Conservation (phyloP, 2,888 invertebrate genomes). For the Drosophila longiperda region DNA sequence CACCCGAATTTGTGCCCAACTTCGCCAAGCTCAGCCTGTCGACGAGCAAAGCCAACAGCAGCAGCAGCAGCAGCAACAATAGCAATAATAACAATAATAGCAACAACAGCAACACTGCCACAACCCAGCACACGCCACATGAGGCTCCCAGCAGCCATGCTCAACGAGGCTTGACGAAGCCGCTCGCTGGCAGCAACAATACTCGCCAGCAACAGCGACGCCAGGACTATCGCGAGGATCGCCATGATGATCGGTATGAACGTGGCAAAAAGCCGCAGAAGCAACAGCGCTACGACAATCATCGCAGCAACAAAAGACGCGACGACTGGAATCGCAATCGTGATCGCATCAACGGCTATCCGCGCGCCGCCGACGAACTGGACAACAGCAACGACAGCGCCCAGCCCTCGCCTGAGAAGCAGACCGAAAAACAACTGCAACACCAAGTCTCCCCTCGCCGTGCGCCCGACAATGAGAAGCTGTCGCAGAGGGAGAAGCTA, state of each 20-base stretch:
- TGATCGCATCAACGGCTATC: constrained; percentile 81
- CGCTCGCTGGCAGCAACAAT: neutral
- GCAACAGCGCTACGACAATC: constrained; percentile 83
- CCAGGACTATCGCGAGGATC: constrained; percentile 53
- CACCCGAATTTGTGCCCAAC: constrained; percentile 84
- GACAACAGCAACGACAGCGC: constrained; percentile 83
- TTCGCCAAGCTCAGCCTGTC: constrained; percentile 75
- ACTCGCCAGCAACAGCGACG: constrained; percentile 53
- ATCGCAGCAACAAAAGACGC: constrained; percentile 82
- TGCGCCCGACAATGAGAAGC: constrained; percentile 81
- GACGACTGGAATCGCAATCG: constrained; percentile 84
- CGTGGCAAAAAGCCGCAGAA: constrained; percentile 76
- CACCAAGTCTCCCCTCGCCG: constrained; percentile 59
- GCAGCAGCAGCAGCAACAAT: constrained; percentile 11
- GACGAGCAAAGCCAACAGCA: constrained; percentile 2
- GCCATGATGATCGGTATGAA: constrained; percentile 65
- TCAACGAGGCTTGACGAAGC: constrained; percentile 28
- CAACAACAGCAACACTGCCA: constrained; percentile 70
- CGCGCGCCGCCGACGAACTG: constrained; percentile 75
- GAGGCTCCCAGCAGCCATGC: constrained; percentile 17
- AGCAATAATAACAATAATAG: constrained; percentile 28
- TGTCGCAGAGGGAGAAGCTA: constrained; percentile 93
- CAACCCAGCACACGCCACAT: constrained; percentile 1
- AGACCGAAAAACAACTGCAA: constrained; percentile 41
- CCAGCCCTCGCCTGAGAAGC: constrained; percentile 81